phyloP scores from a whole-genome alignment of 2,797 vertebrate genomes.

The Halcyon leucocephala region DNA sequence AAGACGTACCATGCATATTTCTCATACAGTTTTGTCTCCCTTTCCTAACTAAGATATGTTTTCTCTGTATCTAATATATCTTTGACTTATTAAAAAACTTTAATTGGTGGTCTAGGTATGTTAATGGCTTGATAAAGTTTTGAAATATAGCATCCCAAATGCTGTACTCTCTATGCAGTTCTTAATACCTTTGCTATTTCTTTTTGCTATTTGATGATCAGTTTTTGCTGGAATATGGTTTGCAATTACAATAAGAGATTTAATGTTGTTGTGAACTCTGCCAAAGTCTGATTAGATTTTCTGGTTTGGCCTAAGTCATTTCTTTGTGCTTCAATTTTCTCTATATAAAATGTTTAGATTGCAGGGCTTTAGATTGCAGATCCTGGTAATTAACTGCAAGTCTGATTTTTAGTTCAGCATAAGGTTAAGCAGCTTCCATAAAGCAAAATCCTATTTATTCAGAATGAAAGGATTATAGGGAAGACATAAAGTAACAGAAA shows the following conservation, averaged over 20 bases:
- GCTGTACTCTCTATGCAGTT: background rate
- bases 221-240: slow-evolving; percentile 41
- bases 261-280: slow-evolving; percentile 57
- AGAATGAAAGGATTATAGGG: slow-evolving; percentile 36
- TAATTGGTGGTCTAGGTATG: background rate
- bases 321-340: slow-evolving; percentile 56
- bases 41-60: background rate
- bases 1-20: background rate
- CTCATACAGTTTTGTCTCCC: background rate
- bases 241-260: slow-evolving; percentile 60
- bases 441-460: slow-evolving; percentile 64
- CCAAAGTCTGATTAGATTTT: slow-evolving; percentile 62
- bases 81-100: background rate
- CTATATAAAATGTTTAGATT: slow-evolving; percentile 48
- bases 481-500: slow-evolving; percentile 29
- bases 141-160: background rate
- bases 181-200: slow-evolving; percentile 32
- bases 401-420: slow-evolving; percentile 65
- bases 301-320: slow-evolving; percentile 33
- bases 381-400: slow-evolving; percentile 66
- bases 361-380: slow-evolving; percentile 37
- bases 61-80: background rate
- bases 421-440: slow-evolving; percentile 61
- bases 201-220: slow-evolving; percentile 23
- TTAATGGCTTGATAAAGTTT: slow-evolving; percentile 15